These are phyloP conservation scores for Oscheius sp. DNA, from an alignment of 2,888 invertebrate species.

Conservation along the genomic window DNA sequence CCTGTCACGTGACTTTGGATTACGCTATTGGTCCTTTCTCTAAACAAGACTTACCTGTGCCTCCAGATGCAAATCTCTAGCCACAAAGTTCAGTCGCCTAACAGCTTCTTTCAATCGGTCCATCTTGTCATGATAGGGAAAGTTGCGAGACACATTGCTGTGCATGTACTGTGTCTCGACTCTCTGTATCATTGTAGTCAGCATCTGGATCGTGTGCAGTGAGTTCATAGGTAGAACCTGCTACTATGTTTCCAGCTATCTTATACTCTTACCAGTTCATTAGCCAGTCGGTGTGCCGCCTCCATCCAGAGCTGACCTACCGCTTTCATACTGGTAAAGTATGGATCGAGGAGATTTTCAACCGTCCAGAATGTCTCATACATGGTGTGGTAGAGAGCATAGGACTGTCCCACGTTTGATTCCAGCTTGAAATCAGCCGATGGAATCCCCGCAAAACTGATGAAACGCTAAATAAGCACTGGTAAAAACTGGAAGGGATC, in stretches of 20 bases:
- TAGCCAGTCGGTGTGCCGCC: conserved; percentile 45
- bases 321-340: conserved; percentile 36
- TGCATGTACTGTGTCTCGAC: conserved; percentile 37
- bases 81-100: conserved; percentile 29
- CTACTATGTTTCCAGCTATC: background rate
- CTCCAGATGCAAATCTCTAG: conserved; percentile 33
- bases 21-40: too few species aligned
- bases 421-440: conserved; percentile 54
- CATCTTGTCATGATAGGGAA: conserved; percentile 41
- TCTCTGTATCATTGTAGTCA: conserved; percentile 36
- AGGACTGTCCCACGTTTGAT: conserved; percentile 44
- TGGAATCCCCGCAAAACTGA: conserved; percentile 50
- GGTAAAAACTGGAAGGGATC: background rate
- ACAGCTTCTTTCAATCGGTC: conserved; percentile 41
- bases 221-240: conserved; percentile 54
- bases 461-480: conserved; percentile 44
- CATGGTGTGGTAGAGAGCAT: conserved; percentile 59
- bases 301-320: conserved; percentile 51
- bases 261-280: conserved; percentile 39
- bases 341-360: conserved; percentile 44
- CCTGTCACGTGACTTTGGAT: too few species aligned
- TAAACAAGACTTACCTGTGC: conserved; percentile 29
- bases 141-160: conserved; percentile 33
- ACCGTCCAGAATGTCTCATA: conserved; percentile 54
- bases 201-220: conserved; percentile 43